These are phyloP conservation scores for Microdon myrmicae DNA, from an alignment of 2,888 invertebrate genomes.

Conservation along the genomic window DNA sequence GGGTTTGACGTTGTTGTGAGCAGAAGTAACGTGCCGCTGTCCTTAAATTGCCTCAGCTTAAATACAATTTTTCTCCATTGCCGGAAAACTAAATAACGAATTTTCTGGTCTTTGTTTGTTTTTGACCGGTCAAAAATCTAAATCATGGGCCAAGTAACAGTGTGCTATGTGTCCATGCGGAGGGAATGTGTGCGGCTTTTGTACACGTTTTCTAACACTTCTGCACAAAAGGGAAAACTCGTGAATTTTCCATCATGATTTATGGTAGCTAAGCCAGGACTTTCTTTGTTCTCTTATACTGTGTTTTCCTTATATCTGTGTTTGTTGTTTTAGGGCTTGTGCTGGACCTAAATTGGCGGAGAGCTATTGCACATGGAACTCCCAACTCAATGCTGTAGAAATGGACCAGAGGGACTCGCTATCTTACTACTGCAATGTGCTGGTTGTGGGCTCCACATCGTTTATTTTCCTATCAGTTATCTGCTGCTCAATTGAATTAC, in stretches of 20 bases:
- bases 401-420: conserved; percentile 31
- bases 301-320: conserved; percentile 16
- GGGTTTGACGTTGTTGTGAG: too few species aligned
- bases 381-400: conserved; percentile 37
- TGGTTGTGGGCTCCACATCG: conserved; percentile 27
- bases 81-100: too few species aligned
- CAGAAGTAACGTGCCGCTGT: too few species aligned
- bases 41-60: too few species aligned
- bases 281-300: conserved; percentile 31
- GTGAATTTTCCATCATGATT: conserved; percentile 41
- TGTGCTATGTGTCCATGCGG: too few species aligned
- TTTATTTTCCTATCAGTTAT: conserved; percentile 40
- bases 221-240: conserved; percentile 20
- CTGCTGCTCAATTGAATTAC: conserved; percentile 39
- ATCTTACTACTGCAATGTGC: conserved; percentile 37
- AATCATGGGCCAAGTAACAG: too few species aligned
- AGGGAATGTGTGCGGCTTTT: too few species aligned
- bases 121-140: too few species aligned
- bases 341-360: conserved; percentile 24
- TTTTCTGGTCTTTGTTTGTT: too few species aligned
- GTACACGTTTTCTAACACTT: conserved; percentile 4
- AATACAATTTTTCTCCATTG: too few species aligned
- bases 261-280: conserved; percentile 31
- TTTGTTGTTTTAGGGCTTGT: conserved; percentile 29
- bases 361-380: conserved; percentile 17